A percentile compares a stretch with the other conserved stretches of the same genome.
phyloP scores from a whole-genome alignment of 1,140 invertebrate genomes.

The Scaptomyza hsui region DNA sequence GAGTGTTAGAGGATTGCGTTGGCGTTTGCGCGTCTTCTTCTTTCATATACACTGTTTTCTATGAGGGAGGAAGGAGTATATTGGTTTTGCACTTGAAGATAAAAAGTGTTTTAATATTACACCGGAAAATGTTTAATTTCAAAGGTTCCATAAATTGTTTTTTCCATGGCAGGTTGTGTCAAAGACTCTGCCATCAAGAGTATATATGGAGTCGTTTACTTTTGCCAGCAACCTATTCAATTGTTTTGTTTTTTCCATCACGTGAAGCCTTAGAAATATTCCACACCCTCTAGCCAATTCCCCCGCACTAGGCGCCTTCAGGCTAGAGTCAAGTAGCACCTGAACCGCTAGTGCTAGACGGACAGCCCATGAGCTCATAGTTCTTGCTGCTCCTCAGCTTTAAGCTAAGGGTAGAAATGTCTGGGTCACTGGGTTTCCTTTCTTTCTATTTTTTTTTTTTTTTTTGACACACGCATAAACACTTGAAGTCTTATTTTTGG shows the following conservation, averaged over 20 bases:
- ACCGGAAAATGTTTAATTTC: too few species aligned
- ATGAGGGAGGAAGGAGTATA: neutral
- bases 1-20: conserved; percentile 40
- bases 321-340: conserved; percentile 12
- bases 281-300: neutral
- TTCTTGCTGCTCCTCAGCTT: neutral
- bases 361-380: conserved; percentile 57
- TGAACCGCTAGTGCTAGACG: conserved; percentile 24
- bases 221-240: neutral
- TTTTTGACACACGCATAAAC: conserved; percentile 22
- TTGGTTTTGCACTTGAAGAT: neutral
- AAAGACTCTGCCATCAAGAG: neutral
- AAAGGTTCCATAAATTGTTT: too few species aligned
- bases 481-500: conserved; percentile 38
- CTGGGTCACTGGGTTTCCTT: conserved; percentile 72
- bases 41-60: neutral
- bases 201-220: neutral
- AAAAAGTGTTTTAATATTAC: too few species aligned
- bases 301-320: conserved; percentile 4
- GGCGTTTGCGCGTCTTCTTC: conserved; percentile 26
- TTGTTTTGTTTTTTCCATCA: conserved; percentile 28
- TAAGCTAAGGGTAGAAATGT: conserved; percentile 43
- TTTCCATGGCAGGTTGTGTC: too few species aligned
- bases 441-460: conserved; percentile 14
- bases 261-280: conserved; percentile 62